Base-by-base conservation (phyloP, 1,140 invertebrate genomes). In the Heliconius nattereri region DNA sequence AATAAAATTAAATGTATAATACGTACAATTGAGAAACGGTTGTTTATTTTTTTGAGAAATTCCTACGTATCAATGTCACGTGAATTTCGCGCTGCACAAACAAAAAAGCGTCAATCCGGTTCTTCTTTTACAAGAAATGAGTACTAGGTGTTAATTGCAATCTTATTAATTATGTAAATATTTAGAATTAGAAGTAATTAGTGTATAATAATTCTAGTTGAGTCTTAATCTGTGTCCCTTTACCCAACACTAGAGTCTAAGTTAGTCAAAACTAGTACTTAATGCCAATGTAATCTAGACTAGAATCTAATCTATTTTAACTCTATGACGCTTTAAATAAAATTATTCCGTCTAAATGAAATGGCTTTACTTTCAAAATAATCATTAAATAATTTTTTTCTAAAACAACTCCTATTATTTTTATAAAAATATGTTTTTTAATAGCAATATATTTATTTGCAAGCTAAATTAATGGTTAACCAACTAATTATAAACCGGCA, bases 41-140 rank as follows among this genome's bases (percentile, higher is more conserved):
- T 74, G 54, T 57, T 57, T 54, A 26, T 54, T 32, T 74, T 29
- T 54, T 54, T 74, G 3, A 29, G 23, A 20, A 54, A 74, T 74
- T 74, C 13, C 73, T 52, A 54, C 49, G 8, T 5, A 19, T 29
- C 73, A 74, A 74, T 74, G 73, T 74, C 73, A 54, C 20, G 49
- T n/a, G 73, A 9, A 60, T 16, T 37, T 40, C 11, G 26, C 54
- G 73, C 13, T 75, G 26, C 60, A 66, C 13, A 66, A 26, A 66
- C 13, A 75, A 75, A 74, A 75, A 75, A 37, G 26, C 54, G 29
- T n/a, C 49, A n/a, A 60, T 37, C 57, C 54, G 74, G 74, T 75
- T 75, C 19, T 60, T 29, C 66, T 60, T 66, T 75, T 75, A 32
- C 54, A 40, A 75, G 16, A 66, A 29, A 75, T 66, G 35, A 75